Evolutionary conservation across 2,113 vertebrate genomes (phyloP).

Genomic region (Peromyscus maniculatus): DNA sequence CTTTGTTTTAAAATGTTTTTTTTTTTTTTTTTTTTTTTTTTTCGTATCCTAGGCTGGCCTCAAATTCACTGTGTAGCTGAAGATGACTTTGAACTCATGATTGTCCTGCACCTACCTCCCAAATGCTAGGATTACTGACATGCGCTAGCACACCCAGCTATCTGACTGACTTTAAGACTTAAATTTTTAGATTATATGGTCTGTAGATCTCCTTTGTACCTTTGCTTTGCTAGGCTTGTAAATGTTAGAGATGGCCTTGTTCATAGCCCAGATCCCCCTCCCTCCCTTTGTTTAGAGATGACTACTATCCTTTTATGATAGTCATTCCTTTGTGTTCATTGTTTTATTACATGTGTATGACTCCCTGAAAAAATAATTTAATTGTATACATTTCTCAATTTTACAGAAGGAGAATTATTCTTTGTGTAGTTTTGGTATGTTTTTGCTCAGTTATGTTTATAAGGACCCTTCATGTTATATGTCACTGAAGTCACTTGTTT

Average conservation of each 20-base stretch:
- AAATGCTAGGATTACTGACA: neutral
- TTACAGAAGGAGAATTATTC: conserved; percentile 39
- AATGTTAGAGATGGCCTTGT: conserved; percentile 40
- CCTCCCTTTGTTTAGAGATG: conserved; percentile 21
- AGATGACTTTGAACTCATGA: neutral
- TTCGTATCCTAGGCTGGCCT: neutral
- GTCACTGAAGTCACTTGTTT: neutral
- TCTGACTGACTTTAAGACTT: conserved; percentile 12
- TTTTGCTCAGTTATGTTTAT: conserved; percentile 17
- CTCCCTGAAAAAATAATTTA: conserved; percentile 41
- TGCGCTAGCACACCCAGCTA: neutral
- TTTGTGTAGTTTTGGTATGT: conserved; percentile 45
- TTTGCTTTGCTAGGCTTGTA: neutral
- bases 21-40: neutral
- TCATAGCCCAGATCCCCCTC: neutral
- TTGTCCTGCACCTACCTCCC: neutral
- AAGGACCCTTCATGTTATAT: neutral
- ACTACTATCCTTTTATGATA: conserved; percentile 9
- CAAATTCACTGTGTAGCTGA: neutral
- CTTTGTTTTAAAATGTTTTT: neutral
- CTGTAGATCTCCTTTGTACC: conserved; percentile 14
- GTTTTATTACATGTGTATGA: conserved; percentile 26
- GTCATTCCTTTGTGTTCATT: conserved; percentile 52
- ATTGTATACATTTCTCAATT: conserved; percentile 50
- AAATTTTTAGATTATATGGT: neutral